Conservation (phyloP, 2,113 vertebrate species). For the Dendropsophus ebraccatus region DNA sequence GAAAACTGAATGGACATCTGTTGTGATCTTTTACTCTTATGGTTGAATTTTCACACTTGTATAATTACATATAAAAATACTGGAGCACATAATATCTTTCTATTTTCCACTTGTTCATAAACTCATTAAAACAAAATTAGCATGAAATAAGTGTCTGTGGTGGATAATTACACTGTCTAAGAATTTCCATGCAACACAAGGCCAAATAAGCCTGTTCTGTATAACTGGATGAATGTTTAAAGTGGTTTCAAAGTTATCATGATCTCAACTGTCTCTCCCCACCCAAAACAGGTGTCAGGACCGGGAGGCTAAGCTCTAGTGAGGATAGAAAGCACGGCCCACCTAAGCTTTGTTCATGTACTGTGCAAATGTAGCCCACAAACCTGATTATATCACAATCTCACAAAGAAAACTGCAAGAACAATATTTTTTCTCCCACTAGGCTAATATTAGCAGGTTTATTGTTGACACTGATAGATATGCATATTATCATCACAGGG, state of each 20-base stretch:
- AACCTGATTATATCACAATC: background rate
- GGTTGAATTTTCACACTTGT: background rate
- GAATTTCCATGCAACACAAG: background rate
- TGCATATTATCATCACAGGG: too few relatives aligned
- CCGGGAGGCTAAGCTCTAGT: too few relatives aligned
- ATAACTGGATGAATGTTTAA: background rate
- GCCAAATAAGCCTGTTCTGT: background rate
- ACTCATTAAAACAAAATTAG: background rate
- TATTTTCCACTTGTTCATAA: background rate
- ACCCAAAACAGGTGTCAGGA: slow-evolving; percentile 8
- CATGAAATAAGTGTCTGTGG: background rate
- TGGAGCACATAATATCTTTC: background rate
- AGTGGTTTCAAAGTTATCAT: background rate
- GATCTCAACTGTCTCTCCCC: background rate
- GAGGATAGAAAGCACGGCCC: background rate
- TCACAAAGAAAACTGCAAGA: background rate
- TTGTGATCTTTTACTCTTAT: background rate
- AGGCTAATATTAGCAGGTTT: too few relatives aligned
- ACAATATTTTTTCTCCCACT: background rate
- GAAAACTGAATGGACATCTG: background rate
- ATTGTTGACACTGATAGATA: too few relatives aligned
- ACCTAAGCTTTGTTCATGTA: background rate
- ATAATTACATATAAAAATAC: background rate
- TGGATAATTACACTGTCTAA: background rate
- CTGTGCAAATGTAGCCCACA: background rate